Evolutionary conservation across 1,140 invertebrate genomes (phyloP).

Genomic region (Scaptomyza pallida): DNA sequence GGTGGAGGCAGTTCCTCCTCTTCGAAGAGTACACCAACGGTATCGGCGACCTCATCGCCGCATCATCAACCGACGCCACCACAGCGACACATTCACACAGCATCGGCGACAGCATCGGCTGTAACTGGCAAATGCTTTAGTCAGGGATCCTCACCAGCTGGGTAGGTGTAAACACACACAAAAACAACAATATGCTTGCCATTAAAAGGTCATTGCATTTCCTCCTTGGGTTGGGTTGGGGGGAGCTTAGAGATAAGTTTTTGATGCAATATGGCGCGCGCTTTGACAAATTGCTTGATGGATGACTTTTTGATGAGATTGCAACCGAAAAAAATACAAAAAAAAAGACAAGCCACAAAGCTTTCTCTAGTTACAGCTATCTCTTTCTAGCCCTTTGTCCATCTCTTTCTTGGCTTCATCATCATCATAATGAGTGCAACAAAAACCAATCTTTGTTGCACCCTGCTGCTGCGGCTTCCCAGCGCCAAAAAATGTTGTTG

Average conservation of each 20-base stretch:
- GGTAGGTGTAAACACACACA: constrained; percentile 56
- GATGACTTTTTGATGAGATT: constrained; percentile 68
- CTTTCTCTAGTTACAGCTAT: constrained; percentile 6
- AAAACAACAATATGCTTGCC: constrained; percentile 7
- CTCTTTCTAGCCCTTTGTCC: background rate
- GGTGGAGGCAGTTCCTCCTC: constrained; percentile 62
- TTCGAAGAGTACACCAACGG: constrained; percentile 63
- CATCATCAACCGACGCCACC: constrained; percentile 75
- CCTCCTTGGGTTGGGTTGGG: constrained; percentile 3
- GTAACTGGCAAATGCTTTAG: constrained; percentile 62
- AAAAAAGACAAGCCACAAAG: background rate
- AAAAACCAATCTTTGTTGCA: constrained; percentile 13
- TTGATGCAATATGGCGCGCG: constrained; percentile 36
- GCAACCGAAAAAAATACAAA: constrained; percentile 7
- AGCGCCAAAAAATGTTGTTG: constrained; percentile 7
- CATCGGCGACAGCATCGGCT: constrained; percentile 19
- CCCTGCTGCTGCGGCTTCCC: background rate
- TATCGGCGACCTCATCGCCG: constrained; percentile 73
- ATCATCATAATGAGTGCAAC: constrained; percentile 58
- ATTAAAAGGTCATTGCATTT: constrained; percentile 43
- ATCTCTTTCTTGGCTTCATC: background rate
- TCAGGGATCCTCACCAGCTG: constrained; percentile 79
- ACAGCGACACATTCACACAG: constrained; percentile 65
- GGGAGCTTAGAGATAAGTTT: constrained; percentile 1
- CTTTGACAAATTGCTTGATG: constrained; percentile 50